Percentiles rank a stretch among this genome's conserved stretches.
Conservation (phyloP, 2,888 invertebrate genomes). For the Drosophila diplacantha region DNA sequence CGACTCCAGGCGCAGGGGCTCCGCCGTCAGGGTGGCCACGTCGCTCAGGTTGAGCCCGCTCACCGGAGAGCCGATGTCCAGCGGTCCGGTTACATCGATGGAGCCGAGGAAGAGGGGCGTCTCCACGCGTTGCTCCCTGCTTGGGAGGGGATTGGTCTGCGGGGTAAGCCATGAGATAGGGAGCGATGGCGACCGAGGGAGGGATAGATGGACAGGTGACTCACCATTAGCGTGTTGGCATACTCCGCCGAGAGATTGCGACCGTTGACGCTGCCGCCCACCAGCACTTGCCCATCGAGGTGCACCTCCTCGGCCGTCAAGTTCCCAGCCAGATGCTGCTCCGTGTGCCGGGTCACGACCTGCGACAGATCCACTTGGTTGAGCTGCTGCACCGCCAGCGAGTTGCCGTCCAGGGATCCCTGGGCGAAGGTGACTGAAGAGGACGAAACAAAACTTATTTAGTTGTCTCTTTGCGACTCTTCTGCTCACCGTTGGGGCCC, state of each 20-base stretch:
- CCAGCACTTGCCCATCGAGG: slow-evolving; percentile 64
- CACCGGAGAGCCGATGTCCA: slow-evolving; percentile 71
- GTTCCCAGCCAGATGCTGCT: slow-evolving; percentile 77
- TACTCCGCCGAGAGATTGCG: slow-evolving; percentile 77
- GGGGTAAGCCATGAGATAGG: background rate
- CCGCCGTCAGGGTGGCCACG: slow-evolving; percentile 74
- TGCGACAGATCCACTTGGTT: slow-evolving; percentile 78
- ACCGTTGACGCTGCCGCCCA: slow-evolving; percentile 76
- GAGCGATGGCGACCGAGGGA: no score
- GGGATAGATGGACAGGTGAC: slow-evolving; percentile 17
- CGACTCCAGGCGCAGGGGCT: slow-evolving; percentile 61
- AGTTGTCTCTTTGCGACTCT: no score
- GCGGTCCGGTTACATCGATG: slow-evolving; percentile 70
- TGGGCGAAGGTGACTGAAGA: slow-evolving; percentile 74
- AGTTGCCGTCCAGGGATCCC: slow-evolving; percentile 76
- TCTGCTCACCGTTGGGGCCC: slow-evolving; percentile 51
- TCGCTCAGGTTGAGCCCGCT: slow-evolving; percentile 76
- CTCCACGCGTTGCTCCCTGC: slow-evolving; percentile 73
- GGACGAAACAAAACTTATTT: background rate
- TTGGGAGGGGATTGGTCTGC: slow-evolving; percentile 53
- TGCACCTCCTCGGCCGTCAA: slow-evolving; percentile 76
- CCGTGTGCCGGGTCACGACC: slow-evolving; percentile 78
- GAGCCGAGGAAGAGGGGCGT: slow-evolving; percentile 77
- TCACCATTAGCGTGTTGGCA: slow-evolving; percentile 80
- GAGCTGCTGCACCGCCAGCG: slow-evolving; percentile 76